These are phyloP conservation scores for Plagodis dolabraria DNA, from an alignment of 2,888 invertebrate genomes.

Conservation along the genomic window DNA sequence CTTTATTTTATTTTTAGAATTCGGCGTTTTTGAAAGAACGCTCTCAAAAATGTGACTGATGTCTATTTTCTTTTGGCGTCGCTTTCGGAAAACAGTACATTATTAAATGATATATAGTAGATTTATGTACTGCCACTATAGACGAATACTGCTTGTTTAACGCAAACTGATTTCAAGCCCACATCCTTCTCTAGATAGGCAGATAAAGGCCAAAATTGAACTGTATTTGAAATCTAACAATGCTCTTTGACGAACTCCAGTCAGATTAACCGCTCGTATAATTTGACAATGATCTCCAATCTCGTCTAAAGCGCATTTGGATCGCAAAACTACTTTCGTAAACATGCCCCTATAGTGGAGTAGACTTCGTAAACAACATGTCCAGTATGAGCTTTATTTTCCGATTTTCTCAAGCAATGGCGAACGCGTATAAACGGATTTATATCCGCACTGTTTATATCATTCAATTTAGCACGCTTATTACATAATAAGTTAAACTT, in stretches of 20 bases:
- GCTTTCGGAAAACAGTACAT: too few species aligned
- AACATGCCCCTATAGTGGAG: constrained; percentile 22
- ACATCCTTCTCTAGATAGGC: constrained; percentile 5
- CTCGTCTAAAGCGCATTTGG: constrained; percentile 28
- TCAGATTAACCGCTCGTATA: constrained; percentile 24
- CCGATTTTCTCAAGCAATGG: not conserved
- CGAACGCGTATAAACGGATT: too few species aligned
- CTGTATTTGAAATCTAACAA: constrained; percentile 16
- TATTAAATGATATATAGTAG: too few species aligned
- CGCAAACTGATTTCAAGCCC: not conserved
- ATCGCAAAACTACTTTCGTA: constrained; percentile 36
- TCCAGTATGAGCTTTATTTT: constrained; percentile 8
- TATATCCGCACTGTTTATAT: too few species aligned
- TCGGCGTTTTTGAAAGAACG: too few species aligned
- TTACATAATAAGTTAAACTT: too few species aligned
- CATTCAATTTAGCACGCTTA: too few species aligned
- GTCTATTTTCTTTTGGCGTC: too few species aligned
- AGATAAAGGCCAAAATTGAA: constrained; percentile 12
- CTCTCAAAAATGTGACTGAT: too few species aligned
- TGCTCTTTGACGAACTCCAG: constrained; percentile 15
- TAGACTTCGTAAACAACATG: too few species aligned
- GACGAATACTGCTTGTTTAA: not conserved
- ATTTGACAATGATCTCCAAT: constrained; percentile 26
- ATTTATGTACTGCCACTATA: too few species aligned
- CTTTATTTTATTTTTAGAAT: too few species aligned